Conservation (phyloP, 2,888 invertebrate genomes). For the Cosmopolites sordidus region DNA sequence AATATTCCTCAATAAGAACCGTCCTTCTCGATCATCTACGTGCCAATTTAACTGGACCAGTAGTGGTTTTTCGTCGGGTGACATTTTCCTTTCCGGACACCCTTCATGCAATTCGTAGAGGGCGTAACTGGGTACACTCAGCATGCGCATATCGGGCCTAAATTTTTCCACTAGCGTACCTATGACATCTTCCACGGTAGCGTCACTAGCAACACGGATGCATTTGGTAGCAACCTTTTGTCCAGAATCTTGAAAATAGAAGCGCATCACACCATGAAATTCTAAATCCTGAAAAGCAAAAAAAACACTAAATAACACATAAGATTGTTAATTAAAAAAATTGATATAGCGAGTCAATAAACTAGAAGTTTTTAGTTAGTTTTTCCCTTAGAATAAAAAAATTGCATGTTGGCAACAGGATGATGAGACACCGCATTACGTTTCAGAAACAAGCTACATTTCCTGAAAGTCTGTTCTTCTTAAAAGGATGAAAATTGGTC, state of each 20-base stretch:
- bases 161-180: conserved; percentile 97
- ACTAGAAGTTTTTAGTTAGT: too few species aligned
- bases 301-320: background rate
- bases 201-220: conserved; percentile 94
- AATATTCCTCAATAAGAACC: conserved; percentile 88
- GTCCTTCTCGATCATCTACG: conserved; percentile 95
- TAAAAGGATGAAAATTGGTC: too few species aligned
- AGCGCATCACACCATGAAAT: conserved; percentile 99
- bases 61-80: conserved; percentile 89
- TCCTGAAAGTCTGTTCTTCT: too few species aligned
- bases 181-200: conserved; percentile 93
- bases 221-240: conserved; percentile 99
- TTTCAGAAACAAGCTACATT: too few species aligned
- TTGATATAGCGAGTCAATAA: too few species aligned
- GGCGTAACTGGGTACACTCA: conserved; percentile 70
- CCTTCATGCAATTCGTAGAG: conserved; percentile 66
- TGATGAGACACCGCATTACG: too few species aligned
- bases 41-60: conserved; percentile 99
- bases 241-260: conserved; percentile 98
- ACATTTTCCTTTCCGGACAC: conserved; percentile 79
- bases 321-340: too few species aligned
- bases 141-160: conserved; percentile 98
- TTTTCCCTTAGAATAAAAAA: too few species aligned
- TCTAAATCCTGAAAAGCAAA: conserved; percentile 77
- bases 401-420: too few species aligned